Base-by-base conservation (phyloP, 2,888 invertebrate genomes). In the Graphium colonna region DNA sequence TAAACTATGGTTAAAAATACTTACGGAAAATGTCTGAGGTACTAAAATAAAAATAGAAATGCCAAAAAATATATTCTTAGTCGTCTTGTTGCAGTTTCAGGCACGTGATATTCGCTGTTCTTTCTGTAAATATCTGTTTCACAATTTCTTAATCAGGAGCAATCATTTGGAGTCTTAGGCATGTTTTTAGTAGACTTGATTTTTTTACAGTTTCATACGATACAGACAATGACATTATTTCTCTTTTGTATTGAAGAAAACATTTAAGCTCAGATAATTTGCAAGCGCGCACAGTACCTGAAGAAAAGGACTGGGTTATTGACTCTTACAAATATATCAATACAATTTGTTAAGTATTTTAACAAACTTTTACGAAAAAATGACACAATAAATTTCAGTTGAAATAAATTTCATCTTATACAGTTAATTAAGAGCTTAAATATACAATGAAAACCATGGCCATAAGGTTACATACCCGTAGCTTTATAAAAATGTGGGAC, bases 21-120 rank as follows among this genome's bases (percentile, higher is more conserved):
- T 81, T 80, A 95, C 95, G 91, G 63, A 95, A 73, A 38, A 95
- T 90, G 75, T 95, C 95, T 3, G 92, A 91, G 63, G 93, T 91
- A 58, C 93, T 93, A 71, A 94, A 94, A 45, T 95, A 90, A 1
- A 94, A 90, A 64, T 0, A 94, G 94, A 73, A 93, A 94, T 40
- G 91, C 91, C 33, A 91, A 91, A 39, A 95, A 88, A 40, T 92
- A 92, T 12, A 88, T 69, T 58, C 74, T 77, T n/a, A 89, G 55
- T 52, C 68, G 63, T 38, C 75, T 81, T 41, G 73, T 59, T 0
- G 62, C 58, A 1, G 60, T 46, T 52, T 77, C 65, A 0, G 69
- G 65, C 7, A 65, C 15, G 51, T 75, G 75, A 0, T 66, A 67
- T 38, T 82, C 84, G 0, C 65, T 64, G 15, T 82, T 83, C 40